Percentiles rank a stretch among this genome's conserved stretches.
These are phyloP conservation scores for Mactra quadrangularis DNA, from an alignment of 1,140 invertebrate species.

Conservation along the genomic window DNA sequence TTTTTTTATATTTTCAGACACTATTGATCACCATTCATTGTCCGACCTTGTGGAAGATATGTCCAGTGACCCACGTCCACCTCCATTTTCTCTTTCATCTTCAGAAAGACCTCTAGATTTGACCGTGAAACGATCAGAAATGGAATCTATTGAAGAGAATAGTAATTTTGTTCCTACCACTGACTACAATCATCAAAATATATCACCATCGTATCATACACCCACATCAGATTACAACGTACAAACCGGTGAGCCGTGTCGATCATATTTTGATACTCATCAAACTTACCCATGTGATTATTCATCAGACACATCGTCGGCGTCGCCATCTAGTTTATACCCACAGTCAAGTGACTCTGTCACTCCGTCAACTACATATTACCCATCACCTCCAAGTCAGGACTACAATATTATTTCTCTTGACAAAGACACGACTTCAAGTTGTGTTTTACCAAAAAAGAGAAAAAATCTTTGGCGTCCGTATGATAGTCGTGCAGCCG, in stretches of 20 bases:
- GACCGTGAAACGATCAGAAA: constrained; percentile 43
- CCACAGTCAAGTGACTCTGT: neutral
- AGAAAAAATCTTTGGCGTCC: constrained; percentile 60
- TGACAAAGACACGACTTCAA: neutral
- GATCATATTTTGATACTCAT: constrained; percentile 5
- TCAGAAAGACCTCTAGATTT: constrained; percentile 39
- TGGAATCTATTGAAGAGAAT: constrained; percentile 17
- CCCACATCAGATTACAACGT: neutral
- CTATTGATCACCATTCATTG: too few relatives aligned
- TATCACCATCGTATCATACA: constrained; percentile 1
- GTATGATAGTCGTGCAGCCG: constrained; percentile 28
- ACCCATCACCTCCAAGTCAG: constrained; percentile 10
- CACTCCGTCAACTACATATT: neutral
- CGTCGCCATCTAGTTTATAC: neutral
- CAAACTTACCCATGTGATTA: constrained; percentile 9
- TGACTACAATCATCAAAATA: neutral
- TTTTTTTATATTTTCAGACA: too few relatives aligned
- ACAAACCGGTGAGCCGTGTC: neutral
- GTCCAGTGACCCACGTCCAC: constrained; percentile 10
- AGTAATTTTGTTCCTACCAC: neutral
- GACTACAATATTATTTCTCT: neutral
- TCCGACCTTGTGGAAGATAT: constrained; percentile 9
- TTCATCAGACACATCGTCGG: neutral
- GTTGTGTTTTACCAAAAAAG: constrained; percentile 52
- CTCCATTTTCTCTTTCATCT: neutral